Percentiles rank a stretch among this genome's conserved stretches.
Evolutionary conservation across 2,888 invertebrate genomes (phyloP).

Genomic region (Drosophila neotestacea): DNA sequence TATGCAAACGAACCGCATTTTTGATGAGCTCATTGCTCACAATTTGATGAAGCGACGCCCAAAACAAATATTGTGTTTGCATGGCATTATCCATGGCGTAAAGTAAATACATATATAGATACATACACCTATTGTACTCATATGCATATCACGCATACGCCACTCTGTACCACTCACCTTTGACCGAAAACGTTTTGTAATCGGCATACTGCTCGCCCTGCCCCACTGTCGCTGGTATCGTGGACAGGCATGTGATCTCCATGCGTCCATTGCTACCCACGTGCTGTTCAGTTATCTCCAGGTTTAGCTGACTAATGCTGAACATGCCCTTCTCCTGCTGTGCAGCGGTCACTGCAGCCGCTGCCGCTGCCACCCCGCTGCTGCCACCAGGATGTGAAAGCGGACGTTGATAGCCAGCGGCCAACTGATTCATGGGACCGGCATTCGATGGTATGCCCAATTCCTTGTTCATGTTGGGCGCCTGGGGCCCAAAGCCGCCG

Average conservation of each 20-base stretch:
- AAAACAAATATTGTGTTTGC: conserved; percentile 71
- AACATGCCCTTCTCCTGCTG: conserved; percentile 83
- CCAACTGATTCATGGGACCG: conserved; percentile 83
- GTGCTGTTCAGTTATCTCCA: conserved; percentile 90
- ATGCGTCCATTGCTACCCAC: conserved; percentile 90
- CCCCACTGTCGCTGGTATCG: conserved; percentile 91
- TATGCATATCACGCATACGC: conserved; percentile 67
- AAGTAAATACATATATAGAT: conserved; percentile 31
- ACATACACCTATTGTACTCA: conserved; percentile 10
- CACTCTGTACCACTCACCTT: conserved; percentile 87
- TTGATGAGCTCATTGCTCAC: conserved; percentile 74
- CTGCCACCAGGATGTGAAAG: conserved; percentile 82
- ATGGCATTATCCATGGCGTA: conserved; percentile 49
- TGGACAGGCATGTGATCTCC: conserved; percentile 91
- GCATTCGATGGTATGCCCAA: conserved; percentile 82
- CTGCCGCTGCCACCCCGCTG: conserved; percentile 82
- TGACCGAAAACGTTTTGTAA: conserved; percentile 89
- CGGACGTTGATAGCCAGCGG: conserved; percentile 80
- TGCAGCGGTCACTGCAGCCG: conserved; percentile 82
- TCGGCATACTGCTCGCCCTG: conserved; percentile 91
- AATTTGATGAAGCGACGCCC: conserved; percentile 47
- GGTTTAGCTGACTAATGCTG: conserved; percentile 90
- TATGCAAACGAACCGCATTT: conserved; percentile 57
- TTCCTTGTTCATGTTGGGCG: conserved; percentile 81
- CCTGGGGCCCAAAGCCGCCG: conserved; percentile 82